phyloP scores from a whole-genome alignment of 2,888 invertebrate species.

The Euplagia quadripunctaria region DNA sequence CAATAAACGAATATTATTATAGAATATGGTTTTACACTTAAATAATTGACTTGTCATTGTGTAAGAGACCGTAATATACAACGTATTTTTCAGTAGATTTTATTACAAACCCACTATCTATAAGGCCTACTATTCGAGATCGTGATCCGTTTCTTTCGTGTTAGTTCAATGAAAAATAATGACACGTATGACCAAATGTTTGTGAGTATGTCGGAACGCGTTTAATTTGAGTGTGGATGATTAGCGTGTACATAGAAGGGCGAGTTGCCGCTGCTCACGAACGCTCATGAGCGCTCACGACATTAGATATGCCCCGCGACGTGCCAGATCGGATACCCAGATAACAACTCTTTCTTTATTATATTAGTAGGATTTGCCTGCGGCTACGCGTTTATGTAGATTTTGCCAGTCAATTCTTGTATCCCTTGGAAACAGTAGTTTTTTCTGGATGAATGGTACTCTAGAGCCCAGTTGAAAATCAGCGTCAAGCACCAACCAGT shows the following conservation, averaged over 20 bases:
- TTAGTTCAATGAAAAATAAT: conserved; percentile 44
- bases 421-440: no score
- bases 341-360: conserved; percentile 32
- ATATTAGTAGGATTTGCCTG: conserved; percentile 39
- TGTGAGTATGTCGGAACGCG: conserved; percentile 8
- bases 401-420: conserved; percentile 42
- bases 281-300: conserved; percentile 19
- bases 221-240: conserved; percentile 22
- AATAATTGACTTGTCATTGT: no score
- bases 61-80: no score
- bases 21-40: no score
- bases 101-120: conserved; percentile 20
- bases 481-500: no score
- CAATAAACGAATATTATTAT: no score
- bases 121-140: conserved; percentile 41
- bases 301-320: conserved; percentile 9
- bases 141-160: conserved; percentile 46
- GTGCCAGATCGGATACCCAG: conserved; percentile 32
- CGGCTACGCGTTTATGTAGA: background rate
- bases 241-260: conserved; percentile 24
- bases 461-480: no score
- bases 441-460: no score
- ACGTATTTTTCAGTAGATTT: background rate
- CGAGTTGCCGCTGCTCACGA: conserved; percentile 19
- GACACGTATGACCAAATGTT: conserved; percentile 37